Conservation (phyloP, 2,113 vertebrate genomes). For the Rattus rattus region DNA sequence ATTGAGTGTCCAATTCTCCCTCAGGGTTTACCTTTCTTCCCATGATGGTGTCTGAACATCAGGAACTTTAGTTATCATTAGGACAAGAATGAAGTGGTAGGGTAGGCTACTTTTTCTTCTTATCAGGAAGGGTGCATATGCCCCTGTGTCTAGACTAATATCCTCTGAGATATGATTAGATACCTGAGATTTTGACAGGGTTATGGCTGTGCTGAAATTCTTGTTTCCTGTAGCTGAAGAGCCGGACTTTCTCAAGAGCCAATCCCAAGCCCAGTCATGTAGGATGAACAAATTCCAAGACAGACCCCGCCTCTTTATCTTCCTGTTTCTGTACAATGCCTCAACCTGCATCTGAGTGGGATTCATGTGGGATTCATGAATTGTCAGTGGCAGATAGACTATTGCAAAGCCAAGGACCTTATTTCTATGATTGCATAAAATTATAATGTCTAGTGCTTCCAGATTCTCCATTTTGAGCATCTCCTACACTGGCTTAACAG, state of each 20-base stretch:
- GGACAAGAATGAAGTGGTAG: neutral
- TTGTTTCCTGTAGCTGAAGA: neutral
- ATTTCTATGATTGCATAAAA: neutral
- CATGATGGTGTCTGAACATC: neutral
- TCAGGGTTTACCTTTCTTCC: neutral
- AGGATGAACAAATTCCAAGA: neutral
- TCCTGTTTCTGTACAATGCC: neutral
- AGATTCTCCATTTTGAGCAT: neutral
- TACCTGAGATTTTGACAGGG: neutral
- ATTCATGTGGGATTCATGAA: neutral
- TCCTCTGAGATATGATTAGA: neutral
- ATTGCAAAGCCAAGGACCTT: neutral
- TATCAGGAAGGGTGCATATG: neutral
- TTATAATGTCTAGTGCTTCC: neutral
- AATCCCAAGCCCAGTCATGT: neutral
- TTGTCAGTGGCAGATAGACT: neutral
- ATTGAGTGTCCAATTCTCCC: neutral
- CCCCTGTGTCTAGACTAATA: neutral
- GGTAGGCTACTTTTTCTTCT: neutral
- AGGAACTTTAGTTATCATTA: neutral
- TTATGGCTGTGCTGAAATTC: neutral
- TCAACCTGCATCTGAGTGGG: neutral
- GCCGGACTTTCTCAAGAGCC: constrained; percentile 10
- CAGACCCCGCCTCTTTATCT: fast-evolving
- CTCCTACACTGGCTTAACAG: neutral